Evolutionary conservation across 2,888 invertebrate species (phyloP), one percentile per base, ranked within the genome.

Genomic region (Eristalinus sepulchralis): DNA sequence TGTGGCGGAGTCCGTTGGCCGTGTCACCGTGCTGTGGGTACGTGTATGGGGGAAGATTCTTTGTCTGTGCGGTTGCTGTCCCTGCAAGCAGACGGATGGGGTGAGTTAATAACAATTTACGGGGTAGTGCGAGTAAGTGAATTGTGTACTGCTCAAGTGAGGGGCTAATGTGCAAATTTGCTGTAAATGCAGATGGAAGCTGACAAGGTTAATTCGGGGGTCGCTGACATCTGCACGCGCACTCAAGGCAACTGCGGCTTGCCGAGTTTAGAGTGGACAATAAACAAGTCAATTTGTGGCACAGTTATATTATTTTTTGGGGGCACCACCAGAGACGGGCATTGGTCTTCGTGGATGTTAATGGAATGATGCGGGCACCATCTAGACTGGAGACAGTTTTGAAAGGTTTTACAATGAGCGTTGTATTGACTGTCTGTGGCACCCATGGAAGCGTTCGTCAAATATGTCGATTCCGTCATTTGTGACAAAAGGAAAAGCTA

Each of bases 181-280:
- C 63, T 73, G 24, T 57, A 24, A 3, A 24, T 57, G 57, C 17
- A 67, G 78, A 83, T 78, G 63, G 34, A 79, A 78, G 57, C 62
- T 78, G 83, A 78, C 86, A 67, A 70, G 78, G 78, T 83, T 86
- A 86, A 86, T 83, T 83, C 36, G 70, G 60, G 63, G 83, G 75
- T 78, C 63, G 78, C 10, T 83, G 83, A 60, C 64, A 64, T 77
- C 20, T 68, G 77, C 68, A 53, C 34, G 68, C 34, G 55, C 55
- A 72, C 34, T 53, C 67, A 80, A 73, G 72, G 66, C 60, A 70
- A 57, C 71, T 24, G 4, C 8, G 80, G 60, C 53, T 64, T 66
- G 47, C 34, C 5, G 31, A 13, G 22, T 71, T 62, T 59, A 39
- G 70, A 78, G 71, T 78, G 78, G 78, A 55, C 70, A 64, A 47